Evolutionary conservation across 2,888 invertebrate genomes (phyloP), one percentile per base, ranked within the genome.

Genomic region (Aphidius colemani): DNA sequence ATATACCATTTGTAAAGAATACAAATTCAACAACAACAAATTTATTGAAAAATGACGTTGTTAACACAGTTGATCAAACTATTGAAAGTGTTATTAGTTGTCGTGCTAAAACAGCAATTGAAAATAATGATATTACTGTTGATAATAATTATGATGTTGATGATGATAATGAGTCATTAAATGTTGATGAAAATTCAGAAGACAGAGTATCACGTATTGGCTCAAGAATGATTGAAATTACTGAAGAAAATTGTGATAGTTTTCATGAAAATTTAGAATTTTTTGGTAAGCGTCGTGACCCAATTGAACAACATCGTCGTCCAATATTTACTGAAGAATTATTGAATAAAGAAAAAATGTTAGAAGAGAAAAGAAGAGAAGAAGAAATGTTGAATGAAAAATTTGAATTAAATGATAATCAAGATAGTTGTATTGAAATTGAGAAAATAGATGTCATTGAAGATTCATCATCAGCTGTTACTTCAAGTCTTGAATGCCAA

Each of bases 231-330:
- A 79, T 80, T 5, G 79, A 79, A 53, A 78, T 81, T 30, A 81
- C 79, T 0, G 79, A 81, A 62, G 79, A 81, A 57, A 80, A 81
- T 40, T 80, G 80, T 59, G 80, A 80, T 59, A 80, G 80, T 59
- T 80, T 80, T 60, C 80, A 80, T 43, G 80, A 80, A 66, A 79
- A 80, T 55, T 65, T 80, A 0, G 80, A 80, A 49, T 79, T 80
- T 65, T 80, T 80, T 46, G 76, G 72, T 0, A 69, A 77, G n/a
- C 69, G 79, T 30, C 72, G 73, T 41, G 76, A 78, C 60, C 71
- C 68, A 1, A 9, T 66, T 7, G 73, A 74, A 9, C 69, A 70
- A 39, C 59, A 66, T 10, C 65, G 70, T 18, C 70, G 70, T 45
- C 69, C 71, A 0, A 63, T 59, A 13, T 67, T 65, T 30, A 64